Conservation (phyloP, 2,113 vertebrate genomes). For the Pangasianodon hypophthalmus region DNA sequence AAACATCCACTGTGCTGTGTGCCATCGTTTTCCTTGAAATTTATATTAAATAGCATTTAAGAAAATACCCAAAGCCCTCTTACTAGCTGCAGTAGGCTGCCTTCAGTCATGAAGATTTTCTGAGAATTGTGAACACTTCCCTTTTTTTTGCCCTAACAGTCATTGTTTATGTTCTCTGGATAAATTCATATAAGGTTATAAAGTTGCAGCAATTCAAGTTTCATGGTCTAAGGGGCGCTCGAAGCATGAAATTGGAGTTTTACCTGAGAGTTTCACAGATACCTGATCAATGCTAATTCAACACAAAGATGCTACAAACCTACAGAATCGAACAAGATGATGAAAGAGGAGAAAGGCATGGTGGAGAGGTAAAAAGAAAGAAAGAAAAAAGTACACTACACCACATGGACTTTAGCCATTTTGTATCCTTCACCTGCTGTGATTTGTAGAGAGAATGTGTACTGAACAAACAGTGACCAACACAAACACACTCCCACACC, state of each 20-base stretch:
- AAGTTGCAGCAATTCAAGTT: not conserved
- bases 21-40: not conserved
- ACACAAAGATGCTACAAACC: not conserved
- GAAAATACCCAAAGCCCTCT: not conserved
- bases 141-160: not conserved
- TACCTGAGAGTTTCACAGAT: not conserved
- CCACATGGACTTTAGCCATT: constrained; percentile 59
- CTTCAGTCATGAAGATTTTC: not conserved
- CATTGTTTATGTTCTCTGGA: not conserved
- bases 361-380: not conserved
- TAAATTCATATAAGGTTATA: not conserved
- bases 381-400: constrained; percentile 34
- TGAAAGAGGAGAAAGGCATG: not conserved
- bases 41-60: not conserved
- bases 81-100: not conserved
- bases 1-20: not conserved
- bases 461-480: constrained; percentile 38
- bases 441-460: constrained; percentile 37
- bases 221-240: not conserved
- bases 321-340: not conserved
- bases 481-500: not conserved
- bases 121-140: not conserved
- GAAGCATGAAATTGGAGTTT: not conserved
- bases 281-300: not conserved
- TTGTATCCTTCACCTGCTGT: constrained; percentile 35